Percentiles rank a stretch among this genome's conserved stretches.
phyloP scores from a whole-genome alignment of 2,113 vertebrate species.

The Actenoides hombroni region DNA sequence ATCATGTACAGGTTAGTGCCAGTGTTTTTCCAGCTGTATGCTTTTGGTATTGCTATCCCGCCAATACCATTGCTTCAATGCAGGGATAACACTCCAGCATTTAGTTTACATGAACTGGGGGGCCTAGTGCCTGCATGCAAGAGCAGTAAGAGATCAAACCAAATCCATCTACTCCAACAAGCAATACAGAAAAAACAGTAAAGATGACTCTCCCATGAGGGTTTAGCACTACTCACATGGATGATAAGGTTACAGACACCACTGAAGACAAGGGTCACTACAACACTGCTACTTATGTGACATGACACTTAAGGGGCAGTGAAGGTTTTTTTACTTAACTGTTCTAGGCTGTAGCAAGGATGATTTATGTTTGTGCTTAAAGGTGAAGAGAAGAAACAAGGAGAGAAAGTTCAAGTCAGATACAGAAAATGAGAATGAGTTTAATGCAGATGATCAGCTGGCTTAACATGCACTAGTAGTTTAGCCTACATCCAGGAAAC shows the following conservation, averaged over 20 bases:
- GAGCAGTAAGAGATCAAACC: conserved; percentile 48
- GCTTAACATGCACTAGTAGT: conserved; percentile 83
- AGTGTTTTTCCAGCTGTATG: neutral
- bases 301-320: conserved; percentile 75
- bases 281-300: conserved; percentile 79
- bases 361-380: conserved; percentile 99
- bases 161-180: conserved; percentile 75
- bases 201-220: conserved; percentile 68
- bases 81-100: conserved; percentile 9
- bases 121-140: neutral
- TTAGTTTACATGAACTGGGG: neutral
- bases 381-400: conserved; percentile 90
- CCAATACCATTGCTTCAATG: conserved; percentile 2
- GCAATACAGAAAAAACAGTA: conserved; percentile 74
- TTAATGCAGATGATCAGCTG: conserved; percentile 88
- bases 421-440: conserved; percentile 90
- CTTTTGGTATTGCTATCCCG: conserved; percentile 26
- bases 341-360: conserved; percentile 99
- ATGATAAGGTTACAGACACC: conserved; percentile 74
- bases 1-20: neutral
- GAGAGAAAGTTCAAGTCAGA: conserved; percentile 97
- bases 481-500: conserved; percentile 54
- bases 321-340: conserved; percentile 95
- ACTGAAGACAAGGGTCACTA: conserved; percentile 81
- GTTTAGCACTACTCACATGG: conserved; percentile 73